Conservation (phyloP, 2,888 invertebrate species). For the Sphinx pinastri region DNA sequence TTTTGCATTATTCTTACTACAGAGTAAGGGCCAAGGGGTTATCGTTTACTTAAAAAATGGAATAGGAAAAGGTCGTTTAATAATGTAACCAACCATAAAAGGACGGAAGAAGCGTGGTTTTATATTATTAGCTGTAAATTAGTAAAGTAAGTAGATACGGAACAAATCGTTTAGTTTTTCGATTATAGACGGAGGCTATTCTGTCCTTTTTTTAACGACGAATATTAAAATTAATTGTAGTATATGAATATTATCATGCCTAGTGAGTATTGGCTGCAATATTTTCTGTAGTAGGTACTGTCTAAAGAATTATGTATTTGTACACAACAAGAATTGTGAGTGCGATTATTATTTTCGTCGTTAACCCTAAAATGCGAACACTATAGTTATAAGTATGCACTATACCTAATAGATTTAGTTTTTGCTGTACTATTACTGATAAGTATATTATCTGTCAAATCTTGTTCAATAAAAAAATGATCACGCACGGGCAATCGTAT, state of each 20-base stretch:
- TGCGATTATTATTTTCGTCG: no score
- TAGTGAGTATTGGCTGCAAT: no score
- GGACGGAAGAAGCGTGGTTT: slow-evolving; percentile 14
- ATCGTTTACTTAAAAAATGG: background rate
- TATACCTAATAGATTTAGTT: background rate
- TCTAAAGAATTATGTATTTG: no score
- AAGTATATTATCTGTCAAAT: background rate
- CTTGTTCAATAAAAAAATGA: slow-evolving; percentile 5
- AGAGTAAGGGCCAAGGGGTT: background rate
- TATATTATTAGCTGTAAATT: slow-evolving; percentile 4
- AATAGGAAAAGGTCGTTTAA: background rate
- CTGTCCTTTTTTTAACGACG: no score
- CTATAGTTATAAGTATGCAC: no score
- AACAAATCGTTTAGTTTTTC: slow-evolving; percentile 11
- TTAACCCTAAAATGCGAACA: no score
- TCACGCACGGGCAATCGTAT: slow-evolving; percentile 6
- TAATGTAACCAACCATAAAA: slow-evolving; percentile 19
- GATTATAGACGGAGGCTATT: slow-evolving; percentile 10
- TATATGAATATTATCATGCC: background rate
- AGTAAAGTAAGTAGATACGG: background rate
- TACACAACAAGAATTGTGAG: no score
- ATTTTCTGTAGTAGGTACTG: no score
- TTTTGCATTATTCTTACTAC: background rate
- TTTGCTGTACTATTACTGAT: background rate
- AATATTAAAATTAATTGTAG: background rate